Evolutionary conservation across 2,113 vertebrate genomes (phyloP).

Genomic region (Rana temporaria): DNA sequence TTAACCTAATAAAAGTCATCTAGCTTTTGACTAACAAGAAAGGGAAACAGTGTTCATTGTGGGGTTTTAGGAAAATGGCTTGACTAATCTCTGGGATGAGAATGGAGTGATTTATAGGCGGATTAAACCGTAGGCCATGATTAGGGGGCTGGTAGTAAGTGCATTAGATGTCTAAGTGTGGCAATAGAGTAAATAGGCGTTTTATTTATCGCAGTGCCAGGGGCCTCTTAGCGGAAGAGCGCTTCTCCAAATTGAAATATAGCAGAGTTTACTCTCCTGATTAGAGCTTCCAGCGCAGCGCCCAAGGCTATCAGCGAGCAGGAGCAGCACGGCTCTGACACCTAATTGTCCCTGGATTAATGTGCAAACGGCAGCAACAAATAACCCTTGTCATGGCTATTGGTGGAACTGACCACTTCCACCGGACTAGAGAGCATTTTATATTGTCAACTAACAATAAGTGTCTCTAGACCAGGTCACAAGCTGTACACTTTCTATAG

Average conservation of each 20-base stretch:
- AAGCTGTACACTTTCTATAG: too few species aligned
- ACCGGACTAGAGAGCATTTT: slow-evolving; percentile 78
- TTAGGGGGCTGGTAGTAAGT: slow-evolving; percentile 91
- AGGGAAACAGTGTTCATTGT: slow-evolving; percentile 93
- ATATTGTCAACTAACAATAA: slow-evolving; percentile 62
- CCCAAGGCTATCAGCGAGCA: slow-evolving; percentile 93
- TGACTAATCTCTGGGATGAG: slow-evolving; percentile 92
- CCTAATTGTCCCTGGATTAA: slow-evolving; percentile 98
- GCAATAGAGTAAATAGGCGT: slow-evolving; percentile 98
- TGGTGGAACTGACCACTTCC: slow-evolving; percentile 83
- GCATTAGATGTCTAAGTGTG: slow-evolving; percentile 91
- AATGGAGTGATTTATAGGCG: slow-evolving; percentile 92
- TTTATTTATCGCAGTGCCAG: slow-evolving; percentile 99
- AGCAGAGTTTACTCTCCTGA: slow-evolving; percentile 99
- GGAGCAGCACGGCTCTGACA: slow-evolving; percentile 87
- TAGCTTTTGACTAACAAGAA: slow-evolving; percentile 90
- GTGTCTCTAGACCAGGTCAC: not conserved
- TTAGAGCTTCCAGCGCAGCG: slow-evolving; percentile 93
- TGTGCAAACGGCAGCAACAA: slow-evolving; percentile 86
- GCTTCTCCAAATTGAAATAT: slow-evolving; percentile 99
- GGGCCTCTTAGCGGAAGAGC: slow-evolving; percentile 98
- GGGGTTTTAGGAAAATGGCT: slow-evolving; percentile 93
- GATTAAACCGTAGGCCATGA: slow-evolving; percentile 93
- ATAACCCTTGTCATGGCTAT: slow-evolving; percentile 80
- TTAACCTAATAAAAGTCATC: slow-evolving; percentile 89